A percentile compares a stretch with the other conserved stretches of the same genome.
These are phyloP conservation scores for Phymastichus coffea DNA, from an alignment of 1,140 invertebrate species.

Conservation along the genomic window DNA sequence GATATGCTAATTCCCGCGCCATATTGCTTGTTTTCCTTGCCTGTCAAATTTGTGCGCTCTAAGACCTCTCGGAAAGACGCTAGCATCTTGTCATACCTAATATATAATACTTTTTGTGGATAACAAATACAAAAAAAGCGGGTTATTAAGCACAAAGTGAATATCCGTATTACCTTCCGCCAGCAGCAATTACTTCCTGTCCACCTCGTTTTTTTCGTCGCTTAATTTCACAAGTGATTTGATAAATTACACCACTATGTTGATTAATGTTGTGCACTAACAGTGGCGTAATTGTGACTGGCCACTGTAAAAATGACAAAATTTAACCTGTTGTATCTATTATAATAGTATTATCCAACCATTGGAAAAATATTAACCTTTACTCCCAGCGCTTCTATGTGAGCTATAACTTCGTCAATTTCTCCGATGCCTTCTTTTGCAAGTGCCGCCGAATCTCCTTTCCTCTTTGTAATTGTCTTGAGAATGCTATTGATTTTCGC, in stretches of 20 bases:
- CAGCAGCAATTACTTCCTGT: slow-evolving; percentile 66
- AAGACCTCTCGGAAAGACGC: slow-evolving; percentile 47
- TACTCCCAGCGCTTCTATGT: slow-evolving; percentile 71
- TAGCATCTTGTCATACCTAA: slow-evolving; percentile 48
- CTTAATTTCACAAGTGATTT: slow-evolving; percentile 66
- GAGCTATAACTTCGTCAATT: slow-evolving; percentile 69
- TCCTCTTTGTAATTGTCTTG: slow-evolving; percentile 63
- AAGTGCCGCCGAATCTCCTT: slow-evolving; percentile 63
- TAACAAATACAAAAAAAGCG: neutral
- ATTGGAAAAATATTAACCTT: slow-evolving; percentile 57
- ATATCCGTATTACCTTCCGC: slow-evolving; percentile 52
- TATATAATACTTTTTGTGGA: neutral
- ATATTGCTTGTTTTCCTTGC: slow-evolving; percentile 56
- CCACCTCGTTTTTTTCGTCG: slow-evolving; percentile 60
- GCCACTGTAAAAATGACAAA: slow-evolving; percentile 54
- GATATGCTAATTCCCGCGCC: slow-evolving; percentile 77
- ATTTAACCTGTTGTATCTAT: neutral
- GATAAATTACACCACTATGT: slow-evolving; percentile 72
- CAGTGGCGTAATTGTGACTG: slow-evolving; percentile 64
- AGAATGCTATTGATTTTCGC: slow-evolving; percentile 65
- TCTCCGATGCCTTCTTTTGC: slow-evolving; percentile 72
- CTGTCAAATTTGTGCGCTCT: slow-evolving; percentile 43
- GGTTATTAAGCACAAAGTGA: neutral
- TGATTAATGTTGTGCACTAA: slow-evolving; percentile 66
- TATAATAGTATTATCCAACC: neutral